Evolutionary conservation across 2,113 vertebrate species (phyloP), one percentile per base, ranked within the genome.

Genomic region (Gorilla gorilla): DNA sequence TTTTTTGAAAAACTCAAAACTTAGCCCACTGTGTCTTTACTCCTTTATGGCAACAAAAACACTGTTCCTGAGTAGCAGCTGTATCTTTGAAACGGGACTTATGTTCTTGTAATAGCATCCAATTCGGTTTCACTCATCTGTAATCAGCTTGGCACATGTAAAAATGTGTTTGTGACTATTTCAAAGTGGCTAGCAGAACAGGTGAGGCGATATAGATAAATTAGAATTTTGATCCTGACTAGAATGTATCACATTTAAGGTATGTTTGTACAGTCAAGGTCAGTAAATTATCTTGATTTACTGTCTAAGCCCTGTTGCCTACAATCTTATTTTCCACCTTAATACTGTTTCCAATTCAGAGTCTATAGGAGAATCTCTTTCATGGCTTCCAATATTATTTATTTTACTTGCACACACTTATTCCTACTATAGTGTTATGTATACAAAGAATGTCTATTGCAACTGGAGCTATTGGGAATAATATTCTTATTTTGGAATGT

Each of bases 71-170:
- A 48, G 23, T 4, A 22, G 45, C 5, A 89, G 7, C 14, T n/a
- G 17, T 17, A 17, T 1, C 10, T 70, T 55, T 13, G 68, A 48
- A n/a, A 86, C 22, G 25, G 25, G 30, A 7, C 68, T 76, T 13
- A 7, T 11, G 10, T 14, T 55, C 30, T 55, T 52, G 20, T 7
- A 11, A 0, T 22, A 40, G 45, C 10, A 5, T 30, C 18, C 40
- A 35, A 0, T 0, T 9, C 6, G 7, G 14, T 8, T 80, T 45
- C 20, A 16, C 3, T 32, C 61, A 12, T 23, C 4, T 48, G 32
- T 50, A 20, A 9, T n/a, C 22, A 40, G 3, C 38, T 18, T 72
- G 55, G 25, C 5, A 32, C 30, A 2, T 5, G 3, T 59, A 25
- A 30, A 59, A 45, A 45, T 78, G 35, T 22, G 27, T 23, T 84